Base-by-base conservation (phyloP, 2,888 invertebrate species). In the Cremastobaeus sp. region DNA sequence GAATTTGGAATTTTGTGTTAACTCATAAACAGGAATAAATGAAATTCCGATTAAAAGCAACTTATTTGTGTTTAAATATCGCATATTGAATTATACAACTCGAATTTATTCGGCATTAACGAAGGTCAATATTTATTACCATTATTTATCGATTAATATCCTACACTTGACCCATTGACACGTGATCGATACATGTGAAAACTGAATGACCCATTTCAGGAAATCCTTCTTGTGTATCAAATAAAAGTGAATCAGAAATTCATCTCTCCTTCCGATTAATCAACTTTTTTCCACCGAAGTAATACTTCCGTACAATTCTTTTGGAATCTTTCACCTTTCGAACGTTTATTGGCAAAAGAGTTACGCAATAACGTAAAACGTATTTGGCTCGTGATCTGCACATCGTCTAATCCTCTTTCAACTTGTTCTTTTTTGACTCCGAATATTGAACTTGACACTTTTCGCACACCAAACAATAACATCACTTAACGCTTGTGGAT, bases 81-180 rank as follows among this genome's bases (percentile, higher is more conserved):
- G n/a, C n/a, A n/a, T n/a, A 60, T 48, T 37, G 18, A 17, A 48
- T 60, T 37, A 60, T 28, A 9, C 28, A 2, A 15, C 15, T 54
- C 4, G 30, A 43, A 34, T 45, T 28, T 30, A 25, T 39, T 6
- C 41, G 8, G 2, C 34, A 28, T 50, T 43, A 57, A 39, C 14
- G 12, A 43, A 37, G 37, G 45, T 60, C 52, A 48, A 62, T 55
- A 62, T 70, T 55, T 70, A 55, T 48, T 41, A 48, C 41, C 55
- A 54, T 48, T 55, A 57, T 64, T 50, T 39, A 71, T 64, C 50
- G 64, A 64, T 71, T 64, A 48, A 57, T 64, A 48, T 39, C 9
- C 21, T 30, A 71, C 39, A 71, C 64, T 71, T 71, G 70, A 71
- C 70, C 70, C 30, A 70, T 62, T 70, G 70, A 70, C 69, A 55